phyloP scores from a whole-genome alignment of 1,140 invertebrate species.

The Bombus terrestris region DNA sequence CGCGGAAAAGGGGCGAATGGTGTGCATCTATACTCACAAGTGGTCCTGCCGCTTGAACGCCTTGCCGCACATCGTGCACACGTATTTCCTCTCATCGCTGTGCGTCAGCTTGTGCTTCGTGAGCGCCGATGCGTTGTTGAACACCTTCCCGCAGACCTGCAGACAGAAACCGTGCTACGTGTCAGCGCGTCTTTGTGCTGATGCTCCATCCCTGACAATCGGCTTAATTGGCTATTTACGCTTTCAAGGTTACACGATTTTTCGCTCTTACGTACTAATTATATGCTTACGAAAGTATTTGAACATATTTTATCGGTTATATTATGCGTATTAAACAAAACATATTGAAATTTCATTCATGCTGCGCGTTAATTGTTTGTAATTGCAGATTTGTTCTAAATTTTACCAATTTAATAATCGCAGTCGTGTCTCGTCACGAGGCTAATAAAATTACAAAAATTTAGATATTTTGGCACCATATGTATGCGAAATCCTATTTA shows the following conservation, averaged over 20 bases:
- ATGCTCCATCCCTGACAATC: constrained; percentile 6
- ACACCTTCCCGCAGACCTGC: constrained; percentile 96
- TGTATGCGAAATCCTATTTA: too few species aligned
- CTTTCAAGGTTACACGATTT: neutral
- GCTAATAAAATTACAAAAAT: too few species aligned
- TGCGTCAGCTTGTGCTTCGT: constrained; percentile 99
- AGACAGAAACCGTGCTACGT: constrained; percentile 74
- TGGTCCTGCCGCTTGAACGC: constrained; percentile 99
- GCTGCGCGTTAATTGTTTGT: too few species aligned
- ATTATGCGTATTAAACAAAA: neutral
- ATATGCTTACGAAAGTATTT: neutral
- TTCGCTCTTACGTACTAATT: too few species aligned
- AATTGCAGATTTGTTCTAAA: too few species aligned
- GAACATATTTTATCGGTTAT: neutral
- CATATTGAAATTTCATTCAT: too few species aligned
- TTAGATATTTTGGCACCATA: too few species aligned
- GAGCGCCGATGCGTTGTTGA: constrained; percentile 97
- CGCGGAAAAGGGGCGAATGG: constrained; percentile 21
- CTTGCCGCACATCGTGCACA: constrained; percentile 97
- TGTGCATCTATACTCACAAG: constrained; percentile 89
- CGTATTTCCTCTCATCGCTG: constrained; percentile 98
- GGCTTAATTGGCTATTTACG: constrained; percentile 31
- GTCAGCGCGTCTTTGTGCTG: constrained; percentile 43
- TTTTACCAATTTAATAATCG: too few species aligned
- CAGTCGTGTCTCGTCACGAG: too few species aligned